A percentile compares a stretch with the other conserved stretches of the same genome.
Evolutionary conservation across 2,888 invertebrate species (phyloP).

Genomic region (Trichogramma evanescens): DNA sequence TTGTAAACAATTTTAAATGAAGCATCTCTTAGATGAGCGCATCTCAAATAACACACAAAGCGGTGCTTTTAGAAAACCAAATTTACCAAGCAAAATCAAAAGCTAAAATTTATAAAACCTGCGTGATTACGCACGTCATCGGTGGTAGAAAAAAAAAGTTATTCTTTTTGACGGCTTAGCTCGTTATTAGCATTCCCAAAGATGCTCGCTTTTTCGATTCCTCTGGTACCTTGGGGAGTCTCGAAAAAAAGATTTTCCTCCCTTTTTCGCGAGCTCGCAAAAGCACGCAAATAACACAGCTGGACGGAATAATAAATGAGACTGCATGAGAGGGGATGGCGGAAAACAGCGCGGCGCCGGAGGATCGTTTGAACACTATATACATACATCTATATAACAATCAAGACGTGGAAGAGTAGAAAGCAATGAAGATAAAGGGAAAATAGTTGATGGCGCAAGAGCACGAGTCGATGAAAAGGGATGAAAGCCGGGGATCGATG

Average conservation of each 20-base stretch:
- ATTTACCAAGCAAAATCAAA: slow-evolving; percentile 11
- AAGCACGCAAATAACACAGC: slow-evolving; percentile 36
- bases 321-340: slow-evolving; percentile 23
- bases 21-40: no score
- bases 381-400: not conserved
- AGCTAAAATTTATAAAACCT: slow-evolving; percentile 20
- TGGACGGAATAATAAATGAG: slow-evolving; percentile 41
- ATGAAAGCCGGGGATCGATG: slow-evolving; percentile 22
- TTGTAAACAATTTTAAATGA: no score
- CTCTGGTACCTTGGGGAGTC: no score
- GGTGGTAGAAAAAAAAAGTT: not conserved
- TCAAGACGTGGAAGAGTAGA: slow-evolving; percentile 6
- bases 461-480: slow-evolving; percentile 14
- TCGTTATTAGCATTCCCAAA: slow-evolving; percentile 18
- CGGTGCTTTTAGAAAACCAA: not conserved
- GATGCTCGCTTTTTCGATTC: not conserved
- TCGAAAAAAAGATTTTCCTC: not conserved
- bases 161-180: slow-evolving; percentile 1
- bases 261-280: slow-evolving; percentile 11
- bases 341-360: slow-evolving; percentile 27
- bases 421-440: slow-evolving; percentile 18
- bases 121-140: slow-evolving; percentile 13
- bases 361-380: no score
- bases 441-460: slow-evolving; percentile 19
- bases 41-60: no score